Conservation (phyloP, 2,797 vertebrate species). For the Urophycis tenuis region DNA sequence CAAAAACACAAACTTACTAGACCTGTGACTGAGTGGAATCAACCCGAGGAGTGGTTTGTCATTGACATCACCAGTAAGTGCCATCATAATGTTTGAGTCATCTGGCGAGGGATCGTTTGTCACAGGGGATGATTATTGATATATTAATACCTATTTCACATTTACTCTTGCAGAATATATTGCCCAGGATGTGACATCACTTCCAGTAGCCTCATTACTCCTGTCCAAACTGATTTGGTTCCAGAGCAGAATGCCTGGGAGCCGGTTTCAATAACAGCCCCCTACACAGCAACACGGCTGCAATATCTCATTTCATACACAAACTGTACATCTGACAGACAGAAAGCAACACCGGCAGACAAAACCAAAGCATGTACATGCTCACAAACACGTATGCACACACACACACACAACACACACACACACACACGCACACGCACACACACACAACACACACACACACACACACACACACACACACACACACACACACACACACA, state of each 20-base stretch:
- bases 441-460: conserved; percentile 17
- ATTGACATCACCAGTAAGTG: background rate
- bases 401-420: conserved; percentile 2
- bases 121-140: background rate
- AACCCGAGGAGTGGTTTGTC: background rate
- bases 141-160: background rate
- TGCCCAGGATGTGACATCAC: conserved; percentile 9
- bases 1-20: background rate
- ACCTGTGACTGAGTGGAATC: background rate
- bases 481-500: conserved; percentile 24
- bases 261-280: conserved; percentile 25
- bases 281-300: conserved; percentile 20
- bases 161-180: background rate
- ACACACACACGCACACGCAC: too few species aligned
- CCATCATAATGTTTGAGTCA: background rate
- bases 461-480: conserved; percentile 12
- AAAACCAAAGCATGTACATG: conserved; percentile 9
- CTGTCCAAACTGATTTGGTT: conserved; percentile 34
- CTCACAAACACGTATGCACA: conserved; percentile 23
- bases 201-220: conserved; percentile 26
- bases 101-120: background rate
- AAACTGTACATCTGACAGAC: conserved; percentile 33
- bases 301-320: conserved; percentile 37
- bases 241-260: conserved; percentile 25
- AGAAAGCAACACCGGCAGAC: conserved; percentile 29